Evolutionary conservation across 1,140 invertebrate species (phyloP).

Genomic region (Parasteatoda tepidariorum): DNA sequence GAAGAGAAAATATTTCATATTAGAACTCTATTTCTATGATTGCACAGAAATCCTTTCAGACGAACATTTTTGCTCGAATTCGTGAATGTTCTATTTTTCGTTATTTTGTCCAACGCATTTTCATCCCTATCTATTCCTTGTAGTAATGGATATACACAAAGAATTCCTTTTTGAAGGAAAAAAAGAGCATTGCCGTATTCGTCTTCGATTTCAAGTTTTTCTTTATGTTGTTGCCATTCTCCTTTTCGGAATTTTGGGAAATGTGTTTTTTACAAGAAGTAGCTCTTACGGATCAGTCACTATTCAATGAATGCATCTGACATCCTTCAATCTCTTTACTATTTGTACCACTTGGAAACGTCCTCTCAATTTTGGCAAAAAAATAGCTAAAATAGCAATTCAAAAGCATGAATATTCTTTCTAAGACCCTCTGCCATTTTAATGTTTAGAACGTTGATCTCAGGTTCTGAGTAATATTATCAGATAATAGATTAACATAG

Average conservation of each 20-base stretch:
- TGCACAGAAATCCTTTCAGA: neutral
- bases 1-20: neutral
- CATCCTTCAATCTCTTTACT: too few relatives aligned
- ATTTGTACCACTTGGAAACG: too few relatives aligned
- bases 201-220: neutral
- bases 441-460: too few relatives aligned
- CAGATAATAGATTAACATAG: too few relatives aligned
- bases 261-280: neutral
- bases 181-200: neutral
- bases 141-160: neutral
- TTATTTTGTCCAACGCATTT: neutral
- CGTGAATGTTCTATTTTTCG: neutral
- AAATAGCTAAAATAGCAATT: too few relatives aligned
- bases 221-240: neutral
- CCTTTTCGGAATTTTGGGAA: neutral
- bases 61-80: neutral
- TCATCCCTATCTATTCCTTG: neutral
- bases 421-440: too few relatives aligned
- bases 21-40: neutral
- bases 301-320: neutral
- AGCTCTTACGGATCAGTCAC: neutral
- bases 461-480: too few relatives aligned
- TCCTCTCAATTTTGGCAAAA: too few relatives aligned
- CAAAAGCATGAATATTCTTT: too few relatives aligned
- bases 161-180: neutral